These are phyloP conservation scores for Belgica antarctica DNA, from an alignment of 2,888 invertebrate genomes.

Conservation along the genomic window DNA sequence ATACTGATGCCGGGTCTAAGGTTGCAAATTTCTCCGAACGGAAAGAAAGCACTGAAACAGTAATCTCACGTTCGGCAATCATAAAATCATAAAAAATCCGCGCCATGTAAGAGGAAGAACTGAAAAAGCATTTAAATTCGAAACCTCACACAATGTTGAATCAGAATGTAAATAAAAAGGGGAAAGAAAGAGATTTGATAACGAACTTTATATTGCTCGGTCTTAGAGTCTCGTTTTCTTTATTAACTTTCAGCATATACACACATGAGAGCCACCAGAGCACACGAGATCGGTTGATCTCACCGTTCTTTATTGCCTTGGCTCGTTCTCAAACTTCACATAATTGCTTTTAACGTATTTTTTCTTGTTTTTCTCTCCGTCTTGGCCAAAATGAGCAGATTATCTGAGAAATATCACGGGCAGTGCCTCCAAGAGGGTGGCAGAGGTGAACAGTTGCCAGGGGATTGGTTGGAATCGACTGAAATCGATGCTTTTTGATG, in stretches of 20 bases:
- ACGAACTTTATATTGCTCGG: constrained; percentile 19
- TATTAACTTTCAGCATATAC: constrained; percentile 4
- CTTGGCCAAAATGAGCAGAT: neutral
- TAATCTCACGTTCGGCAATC: no score
- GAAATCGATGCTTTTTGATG: no score
- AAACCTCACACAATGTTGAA: constrained; percentile 38
- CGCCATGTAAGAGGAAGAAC: neutral
- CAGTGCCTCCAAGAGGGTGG: no score
- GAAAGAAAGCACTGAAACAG: no score
- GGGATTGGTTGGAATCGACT: no score
- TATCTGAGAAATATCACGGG: no score
- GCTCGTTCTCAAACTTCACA: constrained; percentile 28
- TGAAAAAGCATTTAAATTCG: neutral
- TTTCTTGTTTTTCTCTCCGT: neutral
- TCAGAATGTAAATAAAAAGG: constrained; percentile 24
- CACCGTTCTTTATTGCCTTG: neutral
- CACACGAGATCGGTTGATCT: neutral
- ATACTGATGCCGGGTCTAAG: no score
- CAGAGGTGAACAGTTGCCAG: no score
- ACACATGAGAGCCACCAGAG: no score
- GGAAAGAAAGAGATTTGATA: constrained; percentile 39
- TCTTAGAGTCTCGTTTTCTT: neutral
- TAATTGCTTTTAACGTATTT: constrained; percentile 38
- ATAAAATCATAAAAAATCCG: no score
- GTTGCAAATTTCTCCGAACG: no score